Percentiles rank a stretch among this genome's conserved stretches.
Conservation (phyloP, 2,113 vertebrate species). For the Epinephelus moara region DNA sequence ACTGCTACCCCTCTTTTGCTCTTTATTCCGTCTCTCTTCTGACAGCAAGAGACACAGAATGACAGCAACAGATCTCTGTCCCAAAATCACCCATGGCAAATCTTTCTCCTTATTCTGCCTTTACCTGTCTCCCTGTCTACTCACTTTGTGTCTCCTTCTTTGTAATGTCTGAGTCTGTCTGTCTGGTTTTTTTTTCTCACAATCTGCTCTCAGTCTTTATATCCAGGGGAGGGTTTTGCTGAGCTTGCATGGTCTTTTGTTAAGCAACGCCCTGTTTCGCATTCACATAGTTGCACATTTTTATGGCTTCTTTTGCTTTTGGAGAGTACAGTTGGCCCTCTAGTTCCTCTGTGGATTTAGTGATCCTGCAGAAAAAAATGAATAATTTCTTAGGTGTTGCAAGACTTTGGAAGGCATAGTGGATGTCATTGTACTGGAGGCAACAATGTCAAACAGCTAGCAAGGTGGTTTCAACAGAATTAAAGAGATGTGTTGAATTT, state of each 20-base stretch:
- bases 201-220: neutral
- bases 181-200: neutral
- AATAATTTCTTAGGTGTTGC: neutral
- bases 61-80: slow-evolving; percentile 45
- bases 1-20: neutral
- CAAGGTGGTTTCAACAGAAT: neutral
- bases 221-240: neutral
- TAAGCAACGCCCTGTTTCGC: neutral
- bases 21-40: slow-evolving; percentile 21
- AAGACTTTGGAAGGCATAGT: neutral
- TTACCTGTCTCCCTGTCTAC: slow-evolving; percentile 16
- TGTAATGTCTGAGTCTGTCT: slow-evolving; percentile 7
- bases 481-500: neutral
- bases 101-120: slow-evolving; percentile 18
- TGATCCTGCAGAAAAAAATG: neutral
- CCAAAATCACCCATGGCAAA: slow-evolving; percentile 30
- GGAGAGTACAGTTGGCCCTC: too few species aligned
- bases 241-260: slow-evolving; percentile 1
- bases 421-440: neutral
- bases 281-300: neutral
- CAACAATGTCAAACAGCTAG: neutral
- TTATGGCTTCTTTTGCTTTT: neutral
- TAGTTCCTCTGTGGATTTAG: neutral
- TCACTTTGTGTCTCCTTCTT: slow-evolving; percentile 8
- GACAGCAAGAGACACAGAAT: slow-evolving; percentile 9